phyloP scores from a whole-genome alignment of 2,888 invertebrate species.

The Ceriagrion tenellum region DNA sequence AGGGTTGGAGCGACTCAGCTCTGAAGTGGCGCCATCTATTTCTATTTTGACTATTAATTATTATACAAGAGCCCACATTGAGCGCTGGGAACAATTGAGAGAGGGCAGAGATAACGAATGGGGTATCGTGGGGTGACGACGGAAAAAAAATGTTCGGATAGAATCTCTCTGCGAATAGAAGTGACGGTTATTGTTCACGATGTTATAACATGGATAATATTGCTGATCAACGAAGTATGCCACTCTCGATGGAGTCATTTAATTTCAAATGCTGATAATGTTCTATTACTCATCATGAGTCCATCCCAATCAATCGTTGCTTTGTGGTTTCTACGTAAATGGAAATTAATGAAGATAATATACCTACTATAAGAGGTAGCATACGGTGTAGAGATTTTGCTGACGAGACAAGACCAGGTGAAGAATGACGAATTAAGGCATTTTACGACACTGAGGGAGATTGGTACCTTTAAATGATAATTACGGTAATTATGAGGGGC shows the following conservation, averaged over 20 bases:
- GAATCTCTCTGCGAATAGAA: background rate
- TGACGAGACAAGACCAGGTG: too few species aligned
- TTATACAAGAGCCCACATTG: background rate
- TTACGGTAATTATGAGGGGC: too few species aligned
- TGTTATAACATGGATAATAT: background rate
- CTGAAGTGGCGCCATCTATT: background rate
- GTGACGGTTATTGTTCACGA: background rate
- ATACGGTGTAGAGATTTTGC: too few species aligned
- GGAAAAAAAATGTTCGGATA: background rate
- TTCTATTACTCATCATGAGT: too few species aligned
- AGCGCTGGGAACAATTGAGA: background rate
- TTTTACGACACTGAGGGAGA: too few species aligned
- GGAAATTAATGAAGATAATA: too few species aligned
- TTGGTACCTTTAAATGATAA: too few species aligned
- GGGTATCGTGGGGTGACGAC: background rate
- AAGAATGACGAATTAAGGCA: too few species aligned
- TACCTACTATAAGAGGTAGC: too few species aligned
- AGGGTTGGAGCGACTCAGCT: background rate
- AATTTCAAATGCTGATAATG: too few species aligned
- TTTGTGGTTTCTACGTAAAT: too few species aligned
- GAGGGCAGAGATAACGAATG: background rate
- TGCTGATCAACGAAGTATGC: background rate
- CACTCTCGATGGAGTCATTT: background rate
- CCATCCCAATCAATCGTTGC: too few species aligned
- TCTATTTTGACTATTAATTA: background rate